Evolutionary conservation across 2,888 invertebrate genomes (phyloP), one percentile per base, ranked within the genome.

Genomic region (Drosophila kokeensis): DNA sequence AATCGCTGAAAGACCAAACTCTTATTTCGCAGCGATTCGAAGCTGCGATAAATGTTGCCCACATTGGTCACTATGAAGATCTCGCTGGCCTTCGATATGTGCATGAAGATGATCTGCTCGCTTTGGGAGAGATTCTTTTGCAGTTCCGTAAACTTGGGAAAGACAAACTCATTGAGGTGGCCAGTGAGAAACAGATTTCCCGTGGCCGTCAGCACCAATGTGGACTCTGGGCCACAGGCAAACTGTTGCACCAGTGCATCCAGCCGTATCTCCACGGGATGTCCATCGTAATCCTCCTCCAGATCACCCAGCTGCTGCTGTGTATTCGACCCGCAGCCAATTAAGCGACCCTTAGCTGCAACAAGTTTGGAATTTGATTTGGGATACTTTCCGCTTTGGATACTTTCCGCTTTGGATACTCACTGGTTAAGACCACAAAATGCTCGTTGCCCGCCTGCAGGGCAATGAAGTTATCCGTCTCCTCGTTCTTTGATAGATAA

Each of bases 371-470:
- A 27, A 10, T 13, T 48, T 10, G 8, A 32, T 5, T 18, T 5
- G 13, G 18, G 2, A 21, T 13, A 18, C 18, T 29, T n/a, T 2
- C 18, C 5, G 15, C 1, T 13, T 8, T 15, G 18, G 5, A 24
- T 1, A 13, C 13, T 21, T 5, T 2, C 11, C 21, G 1, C 2
- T 2, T 8, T 36, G 18, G 30, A 8, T 10, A 92, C 93, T 93
- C 72, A 92, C 93, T 91, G 78, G 93, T 93, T 71, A 93, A 73
- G 34, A 92, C 87, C 18, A 90, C 91, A 75, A 93, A 93, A 74
- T 93, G 93, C 67, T 91, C 93, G 67, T 91, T 91, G 75, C 93
- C 93, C 58, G 93, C 92, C 71, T 92, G 89, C 62, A 92, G 74
- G 11, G 87, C 79, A 30, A 89, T 74, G 69, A 93, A 93, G 68